These are phyloP conservation scores for Euwallacea fornicatus DNA, from an alignment of 1,140 invertebrate species.

Conservation along the genomic window DNA sequence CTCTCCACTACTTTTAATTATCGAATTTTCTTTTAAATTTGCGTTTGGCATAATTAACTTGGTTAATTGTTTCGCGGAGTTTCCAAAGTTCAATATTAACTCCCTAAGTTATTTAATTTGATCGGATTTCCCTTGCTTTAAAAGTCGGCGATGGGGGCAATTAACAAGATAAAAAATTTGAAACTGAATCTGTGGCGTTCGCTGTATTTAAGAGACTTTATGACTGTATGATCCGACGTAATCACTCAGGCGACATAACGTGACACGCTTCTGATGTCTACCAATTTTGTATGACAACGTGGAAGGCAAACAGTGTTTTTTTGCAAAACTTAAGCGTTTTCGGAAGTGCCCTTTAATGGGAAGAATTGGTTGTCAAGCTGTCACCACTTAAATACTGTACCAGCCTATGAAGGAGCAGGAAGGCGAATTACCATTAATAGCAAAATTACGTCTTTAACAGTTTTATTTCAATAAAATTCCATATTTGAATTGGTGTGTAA, in stretches of 20 bases:
- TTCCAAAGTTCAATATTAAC: conserved; percentile 35
- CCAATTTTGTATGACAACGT: too few species aligned
- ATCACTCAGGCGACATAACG: too few species aligned
- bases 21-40: conserved; percentile 35
- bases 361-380: too few species aligned
- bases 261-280: too few species aligned
- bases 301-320: too few species aligned
- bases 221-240: too few species aligned
- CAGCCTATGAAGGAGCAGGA: too few species aligned
- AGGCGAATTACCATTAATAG: too few species aligned
- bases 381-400: too few species aligned
- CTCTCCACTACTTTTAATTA: conserved; percentile 19
- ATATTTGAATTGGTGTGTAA: background rate
- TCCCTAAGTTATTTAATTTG: conserved; percentile 36
- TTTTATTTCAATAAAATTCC: background rate
- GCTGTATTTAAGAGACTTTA: background rate
- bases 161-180: conserved; percentile 8
- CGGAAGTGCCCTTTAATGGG: too few species aligned
- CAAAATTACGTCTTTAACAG: background rate
- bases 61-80: conserved; percentile 37
- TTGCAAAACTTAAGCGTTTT: too few species aligned
- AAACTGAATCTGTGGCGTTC: background rate
- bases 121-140: conserved; percentile 31
- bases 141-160: conserved; percentile 4
- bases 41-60: conserved; percentile 34